These are phyloP conservation scores for Graphium colonna DNA, from an alignment of 2,888 invertebrate species.

Conservation along the genomic window DNA sequence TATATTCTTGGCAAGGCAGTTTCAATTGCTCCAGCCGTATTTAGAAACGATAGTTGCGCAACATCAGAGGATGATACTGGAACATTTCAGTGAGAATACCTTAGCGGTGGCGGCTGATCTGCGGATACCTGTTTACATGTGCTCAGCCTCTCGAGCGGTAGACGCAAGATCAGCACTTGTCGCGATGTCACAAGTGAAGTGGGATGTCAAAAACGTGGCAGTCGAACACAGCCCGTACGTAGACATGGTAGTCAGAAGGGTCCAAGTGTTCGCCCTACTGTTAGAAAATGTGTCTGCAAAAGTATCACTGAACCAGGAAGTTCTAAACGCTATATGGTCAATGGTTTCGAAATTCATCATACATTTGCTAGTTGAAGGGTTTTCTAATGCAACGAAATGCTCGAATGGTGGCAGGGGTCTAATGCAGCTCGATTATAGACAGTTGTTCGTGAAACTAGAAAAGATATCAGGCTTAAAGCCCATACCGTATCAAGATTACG, in stretches of 20 bases:
- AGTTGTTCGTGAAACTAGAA: slow-evolving; percentile 94
- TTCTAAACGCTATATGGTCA: slow-evolving; percentile 89
- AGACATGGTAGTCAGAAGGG: slow-evolving; percentile 86
- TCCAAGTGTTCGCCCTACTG: slow-evolving; percentile 88
- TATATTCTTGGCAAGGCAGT: slow-evolving; percentile 93
- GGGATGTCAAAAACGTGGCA: slow-evolving; percentile 97
- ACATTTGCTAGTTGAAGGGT: slow-evolving; percentile 95
- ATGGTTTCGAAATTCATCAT: slow-evolving; percentile 92
- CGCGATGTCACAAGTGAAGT: slow-evolving; percentile 95
- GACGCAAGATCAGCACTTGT: slow-evolving; percentile 87
- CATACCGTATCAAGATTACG: slow-evolving; percentile 92
- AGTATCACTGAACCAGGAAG: slow-evolving; percentile 85
- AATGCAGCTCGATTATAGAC: slow-evolving; percentile 98
- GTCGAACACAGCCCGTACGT: slow-evolving; percentile 96
- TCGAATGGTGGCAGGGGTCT: slow-evolving; percentile 97
- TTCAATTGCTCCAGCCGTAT: slow-evolving; percentile 90
- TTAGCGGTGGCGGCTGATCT: slow-evolving; percentile 86
- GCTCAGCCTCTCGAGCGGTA: slow-evolving; percentile 89
- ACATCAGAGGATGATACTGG: slow-evolving; percentile 83
- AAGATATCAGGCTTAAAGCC: slow-evolving; percentile 91
- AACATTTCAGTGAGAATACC: slow-evolving; percentile 87
- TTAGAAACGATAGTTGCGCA: slow-evolving; percentile 90
- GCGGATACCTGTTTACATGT: slow-evolving; percentile 92
- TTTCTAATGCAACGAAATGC: slow-evolving; percentile 94
- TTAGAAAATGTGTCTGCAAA: slow-evolving; percentile 86